These are phyloP conservation scores for Formicarius rufipectus DNA, from an alignment of 2,113 vertebrate species.

Conservation along the genomic window DNA sequence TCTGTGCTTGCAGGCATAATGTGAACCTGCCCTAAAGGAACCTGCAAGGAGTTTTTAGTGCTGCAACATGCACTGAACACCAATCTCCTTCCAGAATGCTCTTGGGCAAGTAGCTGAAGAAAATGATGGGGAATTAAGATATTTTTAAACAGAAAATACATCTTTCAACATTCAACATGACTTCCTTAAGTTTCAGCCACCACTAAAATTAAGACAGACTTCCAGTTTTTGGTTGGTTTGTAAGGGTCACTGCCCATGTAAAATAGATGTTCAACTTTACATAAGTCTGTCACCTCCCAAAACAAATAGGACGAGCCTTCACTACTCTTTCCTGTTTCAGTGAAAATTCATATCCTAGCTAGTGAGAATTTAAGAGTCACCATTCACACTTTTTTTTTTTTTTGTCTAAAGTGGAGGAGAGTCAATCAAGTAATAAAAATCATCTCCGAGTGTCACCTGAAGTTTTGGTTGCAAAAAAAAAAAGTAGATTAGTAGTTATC, in stretches of 20 bases:
- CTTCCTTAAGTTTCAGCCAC: not conserved
- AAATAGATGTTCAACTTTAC: not conserved
- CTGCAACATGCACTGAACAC: fast-evolving
- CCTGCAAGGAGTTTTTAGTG: not conserved
- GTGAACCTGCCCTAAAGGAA: not conserved
- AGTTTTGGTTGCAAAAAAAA: not conserved
- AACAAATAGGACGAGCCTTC: not conserved
- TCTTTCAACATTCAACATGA: not conserved
- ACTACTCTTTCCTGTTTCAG: not conserved
- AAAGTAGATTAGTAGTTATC: not conserved
- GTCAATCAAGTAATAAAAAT: not conserved
- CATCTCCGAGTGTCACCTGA: not conserved
- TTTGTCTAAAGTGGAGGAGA: not conserved
- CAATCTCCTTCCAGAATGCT: not conserved
- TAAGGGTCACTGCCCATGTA: not conserved
- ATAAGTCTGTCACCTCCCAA: not conserved
- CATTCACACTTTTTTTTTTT: not conserved
- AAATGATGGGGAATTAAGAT: not conserved
- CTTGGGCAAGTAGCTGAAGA: not conserved
- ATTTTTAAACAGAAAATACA: not conserved
- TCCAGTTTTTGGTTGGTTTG: not conserved
- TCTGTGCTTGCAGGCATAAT: not conserved
- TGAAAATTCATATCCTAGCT: not conserved
- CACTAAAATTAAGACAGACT: not conserved
- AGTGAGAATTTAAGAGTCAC: not conserved